Percentiles rank a stretch among this genome's conserved stretches.
phyloP scores from a whole-genome alignment of 2,888 invertebrate species.

The Mythimna albipuncta region DNA sequence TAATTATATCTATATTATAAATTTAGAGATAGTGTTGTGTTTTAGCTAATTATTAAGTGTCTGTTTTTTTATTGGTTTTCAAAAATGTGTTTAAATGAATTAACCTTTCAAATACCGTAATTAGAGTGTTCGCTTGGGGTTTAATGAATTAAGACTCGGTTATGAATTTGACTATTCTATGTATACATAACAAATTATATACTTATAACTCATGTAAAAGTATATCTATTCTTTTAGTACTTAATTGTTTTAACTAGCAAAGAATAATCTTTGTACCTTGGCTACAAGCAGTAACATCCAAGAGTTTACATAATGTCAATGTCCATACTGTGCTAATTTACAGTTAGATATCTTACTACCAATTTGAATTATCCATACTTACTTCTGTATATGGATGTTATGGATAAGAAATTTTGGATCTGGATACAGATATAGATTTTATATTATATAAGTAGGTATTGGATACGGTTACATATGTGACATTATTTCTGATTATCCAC shows the following conservation, averaged over 20 bases:
- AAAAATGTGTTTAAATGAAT: constrained; percentile 26
- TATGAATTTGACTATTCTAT: constrained; percentile 29
- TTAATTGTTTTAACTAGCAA: background rate
- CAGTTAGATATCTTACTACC: background rate
- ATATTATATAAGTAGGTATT: too few relatives aligned
- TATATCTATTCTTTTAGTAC: background rate
- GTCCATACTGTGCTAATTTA: background rate
- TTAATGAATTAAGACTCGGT: constrained; percentile 16
- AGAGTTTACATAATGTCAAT: background rate
- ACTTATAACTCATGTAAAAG: constrained; percentile 8
- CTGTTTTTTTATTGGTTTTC: constrained; percentile 18
- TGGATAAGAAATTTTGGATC: too few relatives aligned
- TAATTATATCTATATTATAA: constrained; percentile 27
- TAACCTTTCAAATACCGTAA: background rate
- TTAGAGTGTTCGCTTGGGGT: too few relatives aligned
- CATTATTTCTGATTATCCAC: too few relatives aligned
- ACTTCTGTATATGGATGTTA: too few relatives aligned
- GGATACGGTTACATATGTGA: too few relatives aligned
- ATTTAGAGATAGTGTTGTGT: constrained; percentile 17
- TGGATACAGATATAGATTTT: too few relatives aligned
- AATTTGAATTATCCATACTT: too few relatives aligned
- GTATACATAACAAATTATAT: constrained; percentile 17
- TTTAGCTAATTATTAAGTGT: constrained; percentile 39
- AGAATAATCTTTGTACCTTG: background rate
- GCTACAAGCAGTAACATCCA: background rate